phyloP scores from a whole-genome alignment of 2,113 vertebrate genomes.

The Peromyscus californicus region DNA sequence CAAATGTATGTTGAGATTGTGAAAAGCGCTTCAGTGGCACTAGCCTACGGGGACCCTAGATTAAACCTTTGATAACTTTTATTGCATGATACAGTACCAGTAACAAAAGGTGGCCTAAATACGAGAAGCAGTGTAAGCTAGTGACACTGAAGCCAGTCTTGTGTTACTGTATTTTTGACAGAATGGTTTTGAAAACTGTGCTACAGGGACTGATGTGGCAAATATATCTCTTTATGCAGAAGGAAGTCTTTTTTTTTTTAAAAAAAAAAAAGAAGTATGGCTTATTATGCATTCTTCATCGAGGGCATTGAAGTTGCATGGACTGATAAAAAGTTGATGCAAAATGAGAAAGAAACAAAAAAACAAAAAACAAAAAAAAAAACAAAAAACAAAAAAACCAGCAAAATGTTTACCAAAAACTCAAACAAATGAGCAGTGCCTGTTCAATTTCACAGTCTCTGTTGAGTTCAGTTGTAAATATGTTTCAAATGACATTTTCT shows the following conservation, averaged over 20 bases:
- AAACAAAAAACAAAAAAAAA: constrained; percentile 20
- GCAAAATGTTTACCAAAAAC: constrained; percentile 99
- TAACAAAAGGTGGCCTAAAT: constrained; percentile 86
- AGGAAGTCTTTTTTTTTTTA: constrained; percentile 89
- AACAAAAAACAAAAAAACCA: constrained; percentile 91
- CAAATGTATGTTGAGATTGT: constrained; percentile 93
- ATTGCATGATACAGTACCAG: constrained; percentile 85
- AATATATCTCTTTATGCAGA: constrained; percentile 92
- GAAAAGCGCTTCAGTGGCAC: constrained; percentile 91
- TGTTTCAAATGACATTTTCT: constrained; percentile 97
- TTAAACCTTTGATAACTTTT: constrained; percentile 84
- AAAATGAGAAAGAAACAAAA: constrained; percentile 92
- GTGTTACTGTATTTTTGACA: constrained; percentile 94
- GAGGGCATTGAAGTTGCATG: constrained; percentile 97
- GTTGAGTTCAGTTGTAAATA: constrained; percentile 99
- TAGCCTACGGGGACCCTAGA: constrained; percentile 85
- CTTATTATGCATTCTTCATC: constrained; percentile 93
- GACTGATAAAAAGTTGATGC: constrained; percentile 96
- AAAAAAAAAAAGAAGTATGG: constrained; percentile 88
- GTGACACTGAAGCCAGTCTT: constrained; percentile 95
- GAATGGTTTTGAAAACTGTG: constrained; percentile 93
- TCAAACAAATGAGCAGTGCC: constrained; percentile 98
- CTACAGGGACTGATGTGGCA: constrained; percentile 93
- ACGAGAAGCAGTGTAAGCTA: constrained; percentile 90
- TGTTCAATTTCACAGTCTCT: constrained; percentile 99